Evolutionary conservation across 2,888 invertebrate species (phyloP), one percentile per base, ranked within the genome.

Genomic region (Mellilla xanthometata): DNA sequence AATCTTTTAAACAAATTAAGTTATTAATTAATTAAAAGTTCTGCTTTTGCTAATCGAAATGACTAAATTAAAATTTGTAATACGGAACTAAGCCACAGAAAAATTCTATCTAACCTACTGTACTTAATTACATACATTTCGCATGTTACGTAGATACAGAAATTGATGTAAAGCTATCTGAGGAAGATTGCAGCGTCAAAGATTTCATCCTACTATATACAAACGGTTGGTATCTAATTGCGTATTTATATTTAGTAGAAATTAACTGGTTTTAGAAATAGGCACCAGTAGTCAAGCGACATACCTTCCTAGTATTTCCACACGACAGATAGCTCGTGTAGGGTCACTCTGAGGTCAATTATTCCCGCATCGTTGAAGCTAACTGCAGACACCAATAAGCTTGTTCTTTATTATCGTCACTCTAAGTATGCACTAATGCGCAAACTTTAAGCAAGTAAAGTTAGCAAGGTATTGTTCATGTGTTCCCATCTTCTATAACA

Each of bases 301-400:
- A 57, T 61, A 61, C 62, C 68, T 68, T 70, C 68, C 70, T 67
- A 56, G 69, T 73, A 61, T 75, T 70, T 70, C 72, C 62, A 72
- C 72, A 75, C 65, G 54, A 52, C 50, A 56, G 61, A 52, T 51
- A 56, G 61, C 59, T 48, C 46, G 52, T 57, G 57, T 57, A 51
- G 50, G 65, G 68, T 63, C 69, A 62, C 62, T 56, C 59, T 57
- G 47, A 54, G 70, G 68, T 75, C 72, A 75, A 65, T 62, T 69
- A 69, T 72, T 70, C 60, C 63, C 58, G 60, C 61, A 62, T 60
- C 58, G n/a, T n/a, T n/a, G 48, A 64, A 55, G 62, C 53, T 62
- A 47, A 49, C 55, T 59, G 58, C 46, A 48, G 60, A 53, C 54
- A 57, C 58, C 52, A 60, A 61, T 54, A 42, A 46, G 52, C 49